Base-by-base conservation (phyloP, 1,140 invertebrate genomes). In the Conopomorpha cramerella region DNA sequence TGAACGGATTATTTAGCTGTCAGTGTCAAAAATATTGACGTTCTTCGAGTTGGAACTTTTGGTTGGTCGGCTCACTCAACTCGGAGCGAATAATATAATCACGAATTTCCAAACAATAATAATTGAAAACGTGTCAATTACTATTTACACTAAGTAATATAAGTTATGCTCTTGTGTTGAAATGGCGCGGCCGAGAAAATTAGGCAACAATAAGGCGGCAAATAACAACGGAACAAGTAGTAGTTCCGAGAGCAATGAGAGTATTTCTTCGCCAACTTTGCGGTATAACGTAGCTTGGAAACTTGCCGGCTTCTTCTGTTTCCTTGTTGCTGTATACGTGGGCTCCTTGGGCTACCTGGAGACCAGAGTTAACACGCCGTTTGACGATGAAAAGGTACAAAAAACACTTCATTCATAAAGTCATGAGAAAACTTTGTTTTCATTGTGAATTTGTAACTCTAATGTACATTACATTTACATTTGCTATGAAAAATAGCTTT, bases 321-420 rank as follows among this genome's bases (percentile, higher is more conserved):
- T 89, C 36, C 62, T 71, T 3, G 71, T 90, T 35, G 87, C 89
- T 12, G 80, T 81, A 2, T 88, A 86, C 61, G 86, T 91, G 43
- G 86, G 86, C 25, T 92, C 90, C 46, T 76, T 88, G 49, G 90
- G 92, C 7, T 92, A 93, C 56, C 67, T 93, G 19, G 91, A 93
- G 68, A 93, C 92, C 1, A 79, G 90, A 41, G 90, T 97, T 0
- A 93, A 92, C 55, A 95, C 92, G 2, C 93, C 92, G 0, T 86
- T 90, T 36, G 82, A 89, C 55, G 81, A 84, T 29, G 82, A 86
- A 41, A 91, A 88, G 78, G 89, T 91, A 77, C n/a, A n/a, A n/a
- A n/a, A n/a, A n/a, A n/a, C n/a, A n/a, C n/a, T n/a, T n/a, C n/a
- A n/a, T n/a, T n/a, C n/a, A n/a, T n/a, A n/a, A n/a, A n/a, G n/a